Evolutionary conservation across 2,797 vertebrate genomes (phyloP), one percentile per base, ranked within the genome.

Genomic region (Erethizon dorsatum): DNA sequence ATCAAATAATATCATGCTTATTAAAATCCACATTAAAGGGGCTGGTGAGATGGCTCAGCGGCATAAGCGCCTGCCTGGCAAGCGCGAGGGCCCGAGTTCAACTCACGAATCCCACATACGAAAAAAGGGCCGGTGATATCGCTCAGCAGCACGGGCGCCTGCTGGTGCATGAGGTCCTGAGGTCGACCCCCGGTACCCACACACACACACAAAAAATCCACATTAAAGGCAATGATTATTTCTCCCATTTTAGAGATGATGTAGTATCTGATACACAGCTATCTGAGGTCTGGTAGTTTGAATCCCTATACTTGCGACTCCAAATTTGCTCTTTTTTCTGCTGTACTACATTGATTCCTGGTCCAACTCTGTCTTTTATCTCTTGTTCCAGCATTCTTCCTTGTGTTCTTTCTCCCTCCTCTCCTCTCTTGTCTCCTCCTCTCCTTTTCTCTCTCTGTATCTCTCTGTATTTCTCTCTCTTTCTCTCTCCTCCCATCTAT

Each of bases 1-100:
- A 98, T 98, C 98, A 98, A 99, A 99, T 98, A 97, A 99, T 98
- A 96, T 98, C 99, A 99, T 99, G 99, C 98, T 65, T 82, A 83
- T 14, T n/a, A 24, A 61, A 61, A 57, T n/a, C 4, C n/a, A 88
- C 1, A 4, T n/a, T 87, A 57, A 83, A 57, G 45, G 1, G 37
- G 37, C 37, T 41, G 37, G 37, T 41, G 37, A 41, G 37, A 41
- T 41, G 37, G 37, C 37, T 41, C 37, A 41, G 37, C 37, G 2
- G 37, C 2, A 2, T 41, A 41, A 41, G 37, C 2, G 37, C 37
- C 37, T 41, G 37, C 37, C 37, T 41, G 37, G 37, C 37, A 41
- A 41, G 37, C 37, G 37, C 37, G 37, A 41, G 37, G 37, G 37
- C 37, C 37, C 37, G 37, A 41, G 37, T 41, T 41, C 37, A 41